phyloP scores from a whole-genome alignment of 1,140 invertebrate genomes.

The Hycleus cichorii region DNA sequence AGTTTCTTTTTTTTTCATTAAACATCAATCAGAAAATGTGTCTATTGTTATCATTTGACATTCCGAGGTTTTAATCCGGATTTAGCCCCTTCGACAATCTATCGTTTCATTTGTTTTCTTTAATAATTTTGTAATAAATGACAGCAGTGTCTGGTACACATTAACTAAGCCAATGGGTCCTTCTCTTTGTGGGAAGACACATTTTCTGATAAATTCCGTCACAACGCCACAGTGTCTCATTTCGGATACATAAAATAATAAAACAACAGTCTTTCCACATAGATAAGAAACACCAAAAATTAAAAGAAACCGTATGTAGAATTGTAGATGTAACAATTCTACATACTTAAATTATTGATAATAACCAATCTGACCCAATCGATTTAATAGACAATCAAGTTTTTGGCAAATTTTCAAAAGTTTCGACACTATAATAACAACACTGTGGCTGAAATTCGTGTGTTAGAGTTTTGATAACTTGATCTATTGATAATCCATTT shows the following conservation, averaged over 20 bases:
- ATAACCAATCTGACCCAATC: slow-evolving; percentile 15
- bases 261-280: slow-evolving; percentile 43
- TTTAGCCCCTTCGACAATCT: slow-evolving; percentile 24
- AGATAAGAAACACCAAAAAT: slow-evolving; percentile 41
- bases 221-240: slow-evolving; percentile 25
- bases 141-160: slow-evolving; percentile 40
- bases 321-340: slow-evolving; percentile 4
- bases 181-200: slow-evolving; percentile 75
- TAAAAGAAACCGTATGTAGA: slow-evolving; percentile 5
- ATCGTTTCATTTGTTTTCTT: slow-evolving; percentile 16
- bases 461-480: no score
- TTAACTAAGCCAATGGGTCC: slow-evolving; percentile 37
- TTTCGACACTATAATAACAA: neutral
- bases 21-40: slow-evolving; percentile 45
- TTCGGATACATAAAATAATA: slow-evolving; percentile 31
- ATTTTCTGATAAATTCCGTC: slow-evolving; percentile 60
- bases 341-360: slow-evolving; percentile 2
- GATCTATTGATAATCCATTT: no score
- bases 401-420: no score
- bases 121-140: slow-evolving; percentile 37
- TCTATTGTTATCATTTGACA: slow-evolving; percentile 27
- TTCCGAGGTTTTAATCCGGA: neutral
- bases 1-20: no score
- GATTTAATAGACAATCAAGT: neutral
- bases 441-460: slow-evolving; percentile 3